Conservation (phyloP, 2,888 invertebrate species). For the Melanotus villosus region DNA sequence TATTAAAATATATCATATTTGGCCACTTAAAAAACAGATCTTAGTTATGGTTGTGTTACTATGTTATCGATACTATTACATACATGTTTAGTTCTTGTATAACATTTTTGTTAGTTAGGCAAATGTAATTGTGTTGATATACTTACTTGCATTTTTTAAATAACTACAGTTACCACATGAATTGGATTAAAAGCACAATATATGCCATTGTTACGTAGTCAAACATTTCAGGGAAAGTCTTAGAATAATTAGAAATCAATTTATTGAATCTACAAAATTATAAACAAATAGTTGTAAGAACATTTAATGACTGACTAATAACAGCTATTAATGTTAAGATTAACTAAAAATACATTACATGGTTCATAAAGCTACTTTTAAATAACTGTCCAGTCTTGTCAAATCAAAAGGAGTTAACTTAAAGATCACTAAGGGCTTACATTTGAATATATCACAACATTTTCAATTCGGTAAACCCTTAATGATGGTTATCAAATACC, state of each 20-base stretch:
- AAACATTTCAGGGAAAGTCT: slow-evolving; percentile 3
- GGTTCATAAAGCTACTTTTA: background rate
- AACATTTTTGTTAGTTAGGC: too few relatives aligned
- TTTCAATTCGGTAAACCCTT: background rate
- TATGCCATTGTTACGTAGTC: too few relatives aligned
- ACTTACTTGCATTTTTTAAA: too few relatives aligned
- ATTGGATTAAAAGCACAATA: too few relatives aligned
- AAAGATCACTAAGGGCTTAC: background rate
- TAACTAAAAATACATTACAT: background rate
- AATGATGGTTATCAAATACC: background rate
- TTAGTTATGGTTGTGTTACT: too few relatives aligned
- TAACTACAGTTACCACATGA: too few relatives aligned
- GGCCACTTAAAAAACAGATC: too few relatives aligned
- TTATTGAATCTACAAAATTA: slow-evolving; percentile 5
- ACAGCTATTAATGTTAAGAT: background rate
- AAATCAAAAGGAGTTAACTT: background rate
- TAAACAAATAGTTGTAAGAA: background rate
- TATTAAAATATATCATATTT: too few relatives aligned
- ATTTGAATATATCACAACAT: too few relatives aligned
- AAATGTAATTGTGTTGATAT: too few relatives aligned
- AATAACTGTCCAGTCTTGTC: slow-evolving; percentile 3
- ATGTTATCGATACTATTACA: too few relatives aligned
- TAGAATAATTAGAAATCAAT: background rate
- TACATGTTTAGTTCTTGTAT: too few relatives aligned
- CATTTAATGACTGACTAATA: background rate